Evolutionary conservation across 1,140 invertebrate species (phyloP), one percentile per base, ranked within the genome.

Genomic region (Lineus longissimus): DNA sequence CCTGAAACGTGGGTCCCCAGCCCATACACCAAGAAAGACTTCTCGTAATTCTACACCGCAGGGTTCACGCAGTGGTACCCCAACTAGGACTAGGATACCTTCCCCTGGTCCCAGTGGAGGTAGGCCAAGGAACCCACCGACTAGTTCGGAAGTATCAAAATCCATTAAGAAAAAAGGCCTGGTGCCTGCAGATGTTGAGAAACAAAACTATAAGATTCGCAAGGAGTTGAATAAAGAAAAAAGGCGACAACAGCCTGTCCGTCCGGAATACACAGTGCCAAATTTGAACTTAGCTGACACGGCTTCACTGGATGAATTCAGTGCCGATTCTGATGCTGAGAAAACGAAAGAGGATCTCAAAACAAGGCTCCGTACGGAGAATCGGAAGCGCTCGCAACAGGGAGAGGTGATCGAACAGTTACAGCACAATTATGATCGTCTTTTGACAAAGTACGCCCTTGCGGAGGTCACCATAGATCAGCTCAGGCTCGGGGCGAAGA

Each of bases 381-480:
- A 27, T 51, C 47, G 25, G 4, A 51, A 19, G n/a, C 6, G 47
- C 6, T 23, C n/a, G n/a, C 55, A 57, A 19, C 55, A 65, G 19
- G 68, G 71, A 29, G 75, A 78, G 30, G 67, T 81, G 27, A 73
- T 82, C 2, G 67, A 77, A 41, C 75, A 82, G 65, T 67, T 82
- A 2, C 80, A 82, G 65, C 70, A 73, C 45, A 76, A 78, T 54
- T 80, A 78, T 65, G 76, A 77, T 59, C 74, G 71, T 45, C 63
- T 82, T 23, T 65, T 81, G 63, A 73, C 75, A 51, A 82, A 81
- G 64, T 81, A 81, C 67, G 81, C 81, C 13, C 63, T 75, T 33
- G 81, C 81, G 0, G 81, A 82, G 55, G 70, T 81, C 9, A 81
- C 76, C 13, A 82, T 82, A 62, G 81, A 83, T 65, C 76, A 82